A percentile compares a stretch with the other conserved stretches of the same genome.
phyloP scores from a whole-genome alignment of 2,888 invertebrate genomes.

The Imbricaverruca yamaguchii region DNA sequence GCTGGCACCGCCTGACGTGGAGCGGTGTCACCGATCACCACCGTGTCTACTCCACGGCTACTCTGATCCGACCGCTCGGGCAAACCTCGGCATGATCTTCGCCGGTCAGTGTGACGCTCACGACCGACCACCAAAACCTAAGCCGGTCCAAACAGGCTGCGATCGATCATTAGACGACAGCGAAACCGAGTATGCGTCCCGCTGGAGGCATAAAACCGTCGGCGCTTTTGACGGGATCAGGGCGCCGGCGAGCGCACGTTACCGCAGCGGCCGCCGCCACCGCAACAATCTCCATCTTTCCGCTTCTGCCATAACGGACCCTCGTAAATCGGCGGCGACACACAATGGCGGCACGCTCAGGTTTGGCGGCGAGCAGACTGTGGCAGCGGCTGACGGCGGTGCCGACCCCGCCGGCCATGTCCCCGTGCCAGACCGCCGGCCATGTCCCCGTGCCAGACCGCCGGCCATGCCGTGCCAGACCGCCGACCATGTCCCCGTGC shows the following conservation, averaged over 20 bases:
- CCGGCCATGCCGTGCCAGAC: too few species aligned
- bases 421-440: too few species aligned
- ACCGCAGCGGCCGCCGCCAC: not conserved
- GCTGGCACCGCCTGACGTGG: too few species aligned
- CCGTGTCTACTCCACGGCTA: not conserved
- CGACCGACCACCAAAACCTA: not conserved
- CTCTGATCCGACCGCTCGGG: not conserved
- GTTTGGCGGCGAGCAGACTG: too few species aligned
- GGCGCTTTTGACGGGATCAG: not conserved
- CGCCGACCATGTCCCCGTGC: too few species aligned
- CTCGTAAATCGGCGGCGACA: not conserved
- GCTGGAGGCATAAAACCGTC: not conserved
- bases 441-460: too few species aligned
- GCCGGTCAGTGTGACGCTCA: not conserved
- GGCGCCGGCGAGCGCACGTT: not conserved
- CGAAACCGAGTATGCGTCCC: not conserved
- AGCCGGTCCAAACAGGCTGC: not conserved
- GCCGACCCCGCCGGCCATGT: too few species aligned
- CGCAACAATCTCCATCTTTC: not conserved
- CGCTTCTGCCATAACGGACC: not conserved
- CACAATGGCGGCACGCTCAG: not conserved
- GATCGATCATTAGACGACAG: not conserved
- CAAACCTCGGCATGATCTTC: not conserved
- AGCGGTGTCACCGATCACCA: not conserved
- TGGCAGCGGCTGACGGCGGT: too few species aligned